Evolutionary conservation across 2,888 invertebrate genomes (phyloP), one percentile per base, ranked within the genome.

Genomic region (Agrotis puta): DNA sequence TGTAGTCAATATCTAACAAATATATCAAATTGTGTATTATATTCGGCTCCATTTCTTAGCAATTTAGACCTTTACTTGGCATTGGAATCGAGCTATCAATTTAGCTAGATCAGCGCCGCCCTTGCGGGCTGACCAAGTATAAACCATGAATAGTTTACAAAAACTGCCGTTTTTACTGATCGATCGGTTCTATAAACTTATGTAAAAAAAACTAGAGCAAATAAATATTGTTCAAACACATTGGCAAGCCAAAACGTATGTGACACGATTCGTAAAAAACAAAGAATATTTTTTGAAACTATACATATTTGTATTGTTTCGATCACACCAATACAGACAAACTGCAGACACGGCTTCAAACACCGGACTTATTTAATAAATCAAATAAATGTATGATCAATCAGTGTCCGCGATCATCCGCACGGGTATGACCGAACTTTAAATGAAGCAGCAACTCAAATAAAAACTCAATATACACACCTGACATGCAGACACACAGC

Each of bases 401-500:
- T 39, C 39, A 39, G 2, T 39, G 39, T 11, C 39, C 39, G 39
- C 39, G 11, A 39, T 39, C 39, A 2, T 39, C 39, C 39, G 39
- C 11, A 39, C 39, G 9, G 39, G 39, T 39, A 9, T 20, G 33
- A 33, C n/a, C 27, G 33, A 56, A 33, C 33, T n/a, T 16, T 1
- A 33, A 48, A 45, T 22, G 1, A 75, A 76, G 67, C 71, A 64
- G 45, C 22, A 80, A 69, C 43, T 61, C 6, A 75, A 73, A 59
- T 43, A 22, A 63, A 51, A 68, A 63, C 14, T 64, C 22, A 54
- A 61, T 48, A 72, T 77, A 80, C 79, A 79, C 69, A 81, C 70
- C 78, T 75, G 66, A 27, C 79, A 75, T 75, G 79, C 72, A 65
- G 69, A 81, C 72, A 80, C 39, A 53, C 54, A 22, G 79, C 72